Evolutionary conservation across 1,140 invertebrate genomes (phyloP), one percentile per base, ranked within the genome.

Genomic region (Macrobrachium rosenbergii): DNA sequence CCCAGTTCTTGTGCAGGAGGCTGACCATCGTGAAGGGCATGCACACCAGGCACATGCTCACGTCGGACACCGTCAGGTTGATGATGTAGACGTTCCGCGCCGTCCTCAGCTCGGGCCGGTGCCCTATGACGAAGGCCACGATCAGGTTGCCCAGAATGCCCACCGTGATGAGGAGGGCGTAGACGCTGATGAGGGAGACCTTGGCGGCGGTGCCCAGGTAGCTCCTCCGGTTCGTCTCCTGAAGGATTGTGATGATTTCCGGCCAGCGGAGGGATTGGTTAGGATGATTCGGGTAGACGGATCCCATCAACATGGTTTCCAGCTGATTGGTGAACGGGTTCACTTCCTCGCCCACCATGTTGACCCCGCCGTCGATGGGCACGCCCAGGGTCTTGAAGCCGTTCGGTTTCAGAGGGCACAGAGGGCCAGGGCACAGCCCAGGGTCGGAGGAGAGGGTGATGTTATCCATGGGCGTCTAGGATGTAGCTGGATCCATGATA

Each of bases 71-170:
- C 58, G 93, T 93, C 64, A 94, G 90, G 90, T 94, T 94, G 58
- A 94, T 91, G 83, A 95, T 94, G 91, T 94, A 94, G 19, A 94
- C 92, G 91, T 95, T 95, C 14, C 94, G 90, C 5, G 94, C 92
- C 2, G 94, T 94, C 23, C 94, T 91, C 93, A 94, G 78, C 76
- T 91, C 90, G 0, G 90, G 83, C 12, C 90, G 89, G 7, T 92
- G 90, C 0, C 92, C 92, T 5, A 92, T 91, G 76, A 93, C 92
- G 79, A 92, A 91, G 52, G 91, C 91, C 5, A 93, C 91, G 10
- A 92, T 82, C 8, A 92, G 73, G 89, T 93, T 93, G 45, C 92
- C 90, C 11, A 91, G 80, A 0, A 93, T 89, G 0, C 93, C 93
- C 2, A 91, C 59, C 0, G 91, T 88, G 52, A 93, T 93, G 5